Base-by-base conservation (phyloP, 2,113 vertebrate genomes). In the Phycodurus eques region DNA sequence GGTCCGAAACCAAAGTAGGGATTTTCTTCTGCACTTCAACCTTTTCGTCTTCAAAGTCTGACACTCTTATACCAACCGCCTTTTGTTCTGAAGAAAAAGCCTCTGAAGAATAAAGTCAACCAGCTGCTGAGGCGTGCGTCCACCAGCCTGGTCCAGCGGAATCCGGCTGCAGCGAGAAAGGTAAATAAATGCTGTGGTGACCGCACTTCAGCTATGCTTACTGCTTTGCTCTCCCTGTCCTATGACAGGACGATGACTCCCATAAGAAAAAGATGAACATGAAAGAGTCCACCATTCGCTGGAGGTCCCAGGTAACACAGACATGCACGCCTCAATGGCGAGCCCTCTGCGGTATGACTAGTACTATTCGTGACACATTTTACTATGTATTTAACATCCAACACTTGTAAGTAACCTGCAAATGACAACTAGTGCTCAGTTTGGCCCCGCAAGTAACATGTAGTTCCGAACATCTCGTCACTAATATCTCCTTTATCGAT, bases 91-190 rank as follows among this genome's bases (percentile, higher is more conserved):
- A 47, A 89, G 87, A 90, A 87, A 57, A 83, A 83, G 49, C 35
- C 1, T n/a, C 10, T 75, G 46, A 91, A 84, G 65, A 61, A 44
- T 35, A 89, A 77, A 80, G 80, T 85, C 42, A 74, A 12, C 14
- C 46, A 19, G 51, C 22, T 88, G 68, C 73, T 89, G 8, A 69
- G 88, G 44, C 67, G 85, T 68, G 67, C 82, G 0, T 91, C 90
- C 4, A 61, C 64, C 67, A 1, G 0, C 0, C 12, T 76, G 73
- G 0, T 20, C 59, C 0, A 84, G n/a, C 69, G 54, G 57, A 20
- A 71, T 44, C 68, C 67, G 9, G 27, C 27, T 43, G 53, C 53
- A 1, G 68, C 51, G 4, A 75, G 64, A 13, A 85, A 87, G 77
- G 86, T 75, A 19, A 47, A n/a, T 2, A 2, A 3, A 15, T 15